A percentile compares a stretch with the other conserved stretches of the same genome.
These are phyloP conservation scores for Dromiciops gliroides DNA, from an alignment of 2,113 vertebrate genomes.

Conservation along the genomic window DNA sequence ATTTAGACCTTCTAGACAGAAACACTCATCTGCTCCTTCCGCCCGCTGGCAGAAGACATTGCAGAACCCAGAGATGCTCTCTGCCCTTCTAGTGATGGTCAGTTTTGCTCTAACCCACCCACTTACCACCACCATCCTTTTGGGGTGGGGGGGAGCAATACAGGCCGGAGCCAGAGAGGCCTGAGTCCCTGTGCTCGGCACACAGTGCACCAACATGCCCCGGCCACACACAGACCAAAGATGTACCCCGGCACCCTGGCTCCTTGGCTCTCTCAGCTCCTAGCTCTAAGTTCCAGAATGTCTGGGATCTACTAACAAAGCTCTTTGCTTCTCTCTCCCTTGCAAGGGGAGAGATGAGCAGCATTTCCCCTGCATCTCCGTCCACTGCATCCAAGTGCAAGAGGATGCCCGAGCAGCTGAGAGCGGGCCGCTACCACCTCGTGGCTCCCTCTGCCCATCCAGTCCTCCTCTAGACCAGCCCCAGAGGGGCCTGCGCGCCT, in stretches of 20 bases:
- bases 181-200: background rate
- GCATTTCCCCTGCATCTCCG: background rate
- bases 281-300: conserved; percentile 39
- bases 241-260: background rate
- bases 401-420: background rate
- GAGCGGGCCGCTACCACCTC: background rate
- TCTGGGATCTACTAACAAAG: background rate
- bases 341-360: background rate
- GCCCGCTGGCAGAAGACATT: background rate
- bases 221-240: background rate
- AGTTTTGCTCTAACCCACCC: background rate
- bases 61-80: background rate
- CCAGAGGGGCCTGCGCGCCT: background rate
- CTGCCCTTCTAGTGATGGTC: background rate
- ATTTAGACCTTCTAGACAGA: background rate
- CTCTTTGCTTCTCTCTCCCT: background rate
- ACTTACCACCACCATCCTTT: background rate
- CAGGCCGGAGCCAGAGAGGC: background rate
- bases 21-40: background rate
- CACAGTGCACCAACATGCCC: background rate
- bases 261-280: background rate
- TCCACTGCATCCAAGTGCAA: background rate
- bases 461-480: background rate
- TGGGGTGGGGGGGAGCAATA: too few species aligned
- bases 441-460: conserved; percentile 6